A percentile compares a stretch with the other conserved stretches of the same genome.
phyloP scores from a whole-genome alignment of 2,113 vertebrate genomes.

The Neotragus moschatus region DNA sequence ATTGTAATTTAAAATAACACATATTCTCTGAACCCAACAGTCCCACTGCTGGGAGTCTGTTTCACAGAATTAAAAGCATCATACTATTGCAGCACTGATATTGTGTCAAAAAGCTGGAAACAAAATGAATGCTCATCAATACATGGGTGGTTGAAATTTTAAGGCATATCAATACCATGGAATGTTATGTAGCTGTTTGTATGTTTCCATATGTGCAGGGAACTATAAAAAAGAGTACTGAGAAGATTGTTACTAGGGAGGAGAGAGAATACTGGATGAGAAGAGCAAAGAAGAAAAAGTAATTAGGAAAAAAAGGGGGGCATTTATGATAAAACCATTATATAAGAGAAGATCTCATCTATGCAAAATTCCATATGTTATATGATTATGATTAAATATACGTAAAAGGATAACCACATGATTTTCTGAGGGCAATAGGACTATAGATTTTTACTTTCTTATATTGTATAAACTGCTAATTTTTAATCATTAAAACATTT shows the following conservation, averaged over 20 bases:
- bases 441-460: not conserved
- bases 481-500: not conserved
- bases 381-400: not conserved
- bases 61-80: not conserved
- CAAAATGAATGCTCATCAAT: not conserved
- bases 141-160: not conserved
- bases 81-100: not conserved
- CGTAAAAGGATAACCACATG: not conserved
- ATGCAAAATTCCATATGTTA: not conserved
- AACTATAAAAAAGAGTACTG: not conserved
- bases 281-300: not conserved
- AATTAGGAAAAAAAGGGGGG: fast-evolving
- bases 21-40: not conserved
- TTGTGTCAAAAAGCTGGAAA: not conserved
- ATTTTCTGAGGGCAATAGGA: not conserved
- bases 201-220: not conserved
- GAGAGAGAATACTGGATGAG: not conserved
- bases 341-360: not conserved
- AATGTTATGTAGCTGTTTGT: not conserved
- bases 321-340: not conserved
- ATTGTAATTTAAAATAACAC: not conserved
- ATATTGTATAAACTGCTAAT: not conserved
- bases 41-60: not conserved
- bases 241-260: not conserved
- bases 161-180: not conserved